Conservation (phyloP, 2,113 vertebrate genomes). For the Phalacrocorax brasilianus region DNA sequence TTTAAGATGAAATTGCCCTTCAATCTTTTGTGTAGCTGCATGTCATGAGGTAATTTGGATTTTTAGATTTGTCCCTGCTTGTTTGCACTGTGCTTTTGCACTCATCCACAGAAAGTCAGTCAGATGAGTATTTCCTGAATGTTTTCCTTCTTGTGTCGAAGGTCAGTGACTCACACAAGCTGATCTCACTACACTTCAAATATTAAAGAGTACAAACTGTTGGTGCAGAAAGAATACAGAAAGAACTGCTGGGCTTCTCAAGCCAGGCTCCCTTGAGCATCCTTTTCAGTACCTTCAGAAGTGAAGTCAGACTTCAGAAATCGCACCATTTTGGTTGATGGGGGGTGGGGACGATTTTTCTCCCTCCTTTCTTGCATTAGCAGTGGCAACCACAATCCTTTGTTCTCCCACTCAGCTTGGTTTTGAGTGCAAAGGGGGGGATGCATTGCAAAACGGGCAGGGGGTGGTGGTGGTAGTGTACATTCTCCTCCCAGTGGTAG, state of each 20-base stretch:
- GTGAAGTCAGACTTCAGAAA: not conserved
- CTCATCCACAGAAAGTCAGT: not conserved
- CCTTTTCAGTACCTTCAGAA: not conserved
- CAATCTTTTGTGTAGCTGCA: not conserved
- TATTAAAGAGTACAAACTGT: not conserved
- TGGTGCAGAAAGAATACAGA: not conserved
- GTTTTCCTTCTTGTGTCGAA: not conserved
- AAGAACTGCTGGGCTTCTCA: not conserved
- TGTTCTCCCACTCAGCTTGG: not conserved
- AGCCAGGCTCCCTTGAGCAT: not conserved
- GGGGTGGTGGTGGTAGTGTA: too few species aligned
- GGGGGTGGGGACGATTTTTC: not conserved
- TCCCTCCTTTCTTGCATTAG: not conserved
- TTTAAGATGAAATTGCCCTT: not conserved
- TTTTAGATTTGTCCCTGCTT: slow-evolving; percentile 27
- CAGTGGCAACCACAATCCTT: not conserved
- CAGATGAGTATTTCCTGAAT: not conserved
- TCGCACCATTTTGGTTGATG: not conserved
- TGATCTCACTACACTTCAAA: not conserved
- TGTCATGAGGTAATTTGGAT: not conserved
- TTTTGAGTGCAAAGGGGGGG: not conserved
- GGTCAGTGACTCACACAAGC: not conserved
- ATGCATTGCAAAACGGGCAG: rapidly evolving
- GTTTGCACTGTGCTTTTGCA: slow-evolving; percentile 6
- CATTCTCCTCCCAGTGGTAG: not conserved